Conservation (phyloP, 2,797 vertebrate genomes). For the Artibeus lituratus region DNA sequence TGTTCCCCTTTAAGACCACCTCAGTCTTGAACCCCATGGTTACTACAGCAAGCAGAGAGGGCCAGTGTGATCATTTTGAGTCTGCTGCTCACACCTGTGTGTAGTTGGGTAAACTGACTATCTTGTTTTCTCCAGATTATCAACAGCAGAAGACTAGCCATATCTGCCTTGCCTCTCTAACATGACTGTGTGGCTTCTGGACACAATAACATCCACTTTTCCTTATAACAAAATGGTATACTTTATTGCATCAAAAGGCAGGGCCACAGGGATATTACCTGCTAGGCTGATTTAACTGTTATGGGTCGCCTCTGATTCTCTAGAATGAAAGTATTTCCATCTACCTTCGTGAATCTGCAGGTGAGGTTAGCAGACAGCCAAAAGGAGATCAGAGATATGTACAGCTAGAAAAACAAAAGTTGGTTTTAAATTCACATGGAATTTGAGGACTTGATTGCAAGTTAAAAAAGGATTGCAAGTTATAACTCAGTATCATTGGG, state of each 20-base stretch:
- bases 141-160: not conserved
- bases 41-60: not conserved
- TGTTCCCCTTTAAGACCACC: not conserved
- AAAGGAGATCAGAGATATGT: not conserved
- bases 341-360: not conserved
- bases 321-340: not conserved
- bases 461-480: not conserved
- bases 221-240: not conserved
- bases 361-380: not conserved
- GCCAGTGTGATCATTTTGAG: not conserved
- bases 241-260: conserved; percentile 1
- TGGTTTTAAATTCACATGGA: not conserved
- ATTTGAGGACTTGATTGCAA: not conserved
- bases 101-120: not conserved
- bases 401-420: not conserved
- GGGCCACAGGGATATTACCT: not conserved
- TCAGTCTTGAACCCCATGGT: not conserved
- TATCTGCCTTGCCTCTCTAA: not conserved
- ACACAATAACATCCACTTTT: not conserved
- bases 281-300: not conserved
- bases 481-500: not conserved
- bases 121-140: not conserved
- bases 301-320: not conserved
- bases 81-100: not conserved
- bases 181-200: not conserved